Base-by-base conservation (phyloP, 2,113 vertebrate genomes). In the Cyphomyrus plagiostoma region DNA sequence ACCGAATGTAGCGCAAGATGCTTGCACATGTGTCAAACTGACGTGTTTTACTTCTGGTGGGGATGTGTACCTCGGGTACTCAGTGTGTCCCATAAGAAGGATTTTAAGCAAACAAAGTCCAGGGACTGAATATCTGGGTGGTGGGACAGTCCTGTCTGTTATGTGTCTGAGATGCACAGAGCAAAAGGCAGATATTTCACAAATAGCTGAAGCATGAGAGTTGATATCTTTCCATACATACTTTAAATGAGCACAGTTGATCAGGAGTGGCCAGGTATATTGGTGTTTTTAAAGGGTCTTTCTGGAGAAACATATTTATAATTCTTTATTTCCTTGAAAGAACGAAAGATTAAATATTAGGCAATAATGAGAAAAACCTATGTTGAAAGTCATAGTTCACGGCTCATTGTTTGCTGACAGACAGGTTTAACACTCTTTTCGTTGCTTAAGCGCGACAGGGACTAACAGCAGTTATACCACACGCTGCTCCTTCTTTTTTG, bases 241-340 rank as follows among this genome's bases (percentile, higher is more conserved):
- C 87, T 93, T 84, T 66, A 70, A 89, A 93, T 93, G 90, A 92
- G 90, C 70, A 53, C 48, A 10, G 70, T 19, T 21, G 70, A 53
- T 35, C 48, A 82, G 15, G 30, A 50, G 17, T 30, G 23, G 8
- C 13, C 49, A 35, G 17, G n/a, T 52, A 23, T 48, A 8, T 84
- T 84, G 46, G 2, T 84, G 5, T 46, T 84, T n/a, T 21, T 48
- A 48, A 84, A 80, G 35, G 6, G 74, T 80, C 35, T 42, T 80
- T 70, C 62, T 80, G n/a, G 74, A 42, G 35, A 80, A 80, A 77
- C 30, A 70, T 70, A 70, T 70, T 26, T 70, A 70, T 39, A 39
- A 3, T 42, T 77, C 35, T 77, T 77, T 80, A 80, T 42, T 80
- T 80, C 35, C 74, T 80, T 42, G 15, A 17, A 42, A 42, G 15